Percentiles rank a stretch among this genome's conserved stretches.
phyloP scores from a whole-genome alignment of 92 coral and sea anemone species.

The Phenganax stokvisi region DNA sequence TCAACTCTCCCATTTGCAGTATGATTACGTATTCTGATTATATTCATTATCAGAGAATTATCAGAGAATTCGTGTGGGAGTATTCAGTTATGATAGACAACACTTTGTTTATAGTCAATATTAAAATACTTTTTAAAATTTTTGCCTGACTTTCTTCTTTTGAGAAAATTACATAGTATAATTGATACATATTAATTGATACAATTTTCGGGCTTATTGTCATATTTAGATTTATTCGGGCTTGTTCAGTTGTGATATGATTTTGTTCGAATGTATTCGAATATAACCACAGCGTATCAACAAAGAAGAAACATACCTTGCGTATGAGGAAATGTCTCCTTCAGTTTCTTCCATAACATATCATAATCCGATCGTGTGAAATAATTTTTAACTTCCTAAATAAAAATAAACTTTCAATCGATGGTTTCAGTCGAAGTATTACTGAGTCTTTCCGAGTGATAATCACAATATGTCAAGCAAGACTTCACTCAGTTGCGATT shows the following conservation, averaged over 20 bases:
- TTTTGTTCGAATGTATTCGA: not conserved
- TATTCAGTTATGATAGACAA: not conserved
- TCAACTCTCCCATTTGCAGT: not conserved
- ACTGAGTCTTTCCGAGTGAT: too few relatives aligned
- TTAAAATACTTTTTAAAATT: not conserved
- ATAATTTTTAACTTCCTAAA: too few relatives aligned
- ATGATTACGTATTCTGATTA: not conserved
- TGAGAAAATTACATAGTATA: not conserved
- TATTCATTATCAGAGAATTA: not conserved
- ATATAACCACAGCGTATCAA: too few relatives aligned
- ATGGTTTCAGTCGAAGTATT: too few relatives aligned
- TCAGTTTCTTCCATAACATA: too few relatives aligned
- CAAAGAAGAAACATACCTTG: too few relatives aligned
- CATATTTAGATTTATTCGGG: not conserved
- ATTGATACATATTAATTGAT: not conserved
- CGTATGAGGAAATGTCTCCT: too few relatives aligned
- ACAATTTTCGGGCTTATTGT: not conserved
- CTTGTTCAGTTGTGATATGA: not conserved
- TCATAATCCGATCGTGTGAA: too few relatives aligned
- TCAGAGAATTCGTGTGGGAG: not conserved
- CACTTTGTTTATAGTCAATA: not conserved
- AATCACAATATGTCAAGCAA: too few relatives aligned
- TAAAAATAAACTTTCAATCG: too few relatives aligned
- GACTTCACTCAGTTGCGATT: too few relatives aligned
- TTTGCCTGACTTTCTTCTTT: not conserved